Conservation (phyloP, 2,888 invertebrate genomes). For the Synanthedon myopaeformis region DNA sequence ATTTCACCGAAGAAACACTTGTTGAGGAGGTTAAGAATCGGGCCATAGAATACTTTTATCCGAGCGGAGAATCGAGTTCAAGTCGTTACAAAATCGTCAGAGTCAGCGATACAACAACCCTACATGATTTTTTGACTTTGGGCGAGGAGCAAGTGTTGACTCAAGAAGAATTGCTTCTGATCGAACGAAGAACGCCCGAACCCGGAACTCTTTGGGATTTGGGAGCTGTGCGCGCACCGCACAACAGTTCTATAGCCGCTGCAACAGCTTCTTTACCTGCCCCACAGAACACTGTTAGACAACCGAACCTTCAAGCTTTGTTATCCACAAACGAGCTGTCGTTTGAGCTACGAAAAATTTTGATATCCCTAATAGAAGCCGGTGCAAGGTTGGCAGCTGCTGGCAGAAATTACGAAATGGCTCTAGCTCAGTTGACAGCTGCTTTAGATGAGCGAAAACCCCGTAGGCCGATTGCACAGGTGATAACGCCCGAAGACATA, state of each 20-base stretch:
- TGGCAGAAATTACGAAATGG: conserved; percentile 48
- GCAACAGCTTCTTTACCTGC: conserved; percentile 50
- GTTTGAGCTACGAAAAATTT: conserved; percentile 47
- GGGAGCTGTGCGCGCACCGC: conserved; percentile 51
- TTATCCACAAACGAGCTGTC: conserved; percentile 57
- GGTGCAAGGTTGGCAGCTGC: conserved; percentile 55
- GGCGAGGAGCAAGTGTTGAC: conserved; percentile 44
- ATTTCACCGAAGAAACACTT: conserved; percentile 45
- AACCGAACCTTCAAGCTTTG: conserved; percentile 54
- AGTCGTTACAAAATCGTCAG: conserved; percentile 49
- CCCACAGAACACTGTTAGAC: conserved; percentile 34
- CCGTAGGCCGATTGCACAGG: conserved; percentile 32
- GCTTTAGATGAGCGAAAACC: conserved; percentile 44
- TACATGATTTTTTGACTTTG: conserved; percentile 52
- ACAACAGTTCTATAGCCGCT: conserved; percentile 45
- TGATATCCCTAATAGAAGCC: conserved; percentile 57
- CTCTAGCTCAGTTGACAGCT: conserved; percentile 42
- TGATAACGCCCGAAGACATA: conserved; percentile 54
- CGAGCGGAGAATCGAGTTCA: conserved; percentile 42
- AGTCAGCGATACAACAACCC: conserved; percentile 42
- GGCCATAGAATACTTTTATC: conserved; percentile 51
- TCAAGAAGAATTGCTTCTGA: conserved; percentile 48
- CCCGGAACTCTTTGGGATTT: conserved; percentile 54
- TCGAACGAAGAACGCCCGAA: conserved; percentile 47
- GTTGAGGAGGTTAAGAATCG: conserved; percentile 55